A percentile compares a stretch with the other conserved stretches of the same genome.
These are phyloP conservation scores for Lophura nycthemera DNA, from an alignment of 2,113 vertebrate species.

Conservation along the genomic window DNA sequence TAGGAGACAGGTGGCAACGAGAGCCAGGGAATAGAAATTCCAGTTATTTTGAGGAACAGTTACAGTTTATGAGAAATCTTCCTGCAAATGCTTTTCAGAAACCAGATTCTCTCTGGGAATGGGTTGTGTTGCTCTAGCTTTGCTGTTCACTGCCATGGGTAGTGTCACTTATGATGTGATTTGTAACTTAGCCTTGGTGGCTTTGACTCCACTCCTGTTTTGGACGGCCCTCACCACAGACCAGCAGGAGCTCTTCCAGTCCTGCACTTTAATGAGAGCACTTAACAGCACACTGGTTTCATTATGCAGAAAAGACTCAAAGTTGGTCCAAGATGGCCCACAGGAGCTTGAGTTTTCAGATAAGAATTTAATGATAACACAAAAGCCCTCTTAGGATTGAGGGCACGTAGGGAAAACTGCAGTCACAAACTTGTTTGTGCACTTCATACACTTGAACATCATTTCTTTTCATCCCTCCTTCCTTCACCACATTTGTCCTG, in stretches of 20 bases:
- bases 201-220: background rate
- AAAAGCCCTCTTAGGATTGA: background rate
- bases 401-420: background rate
- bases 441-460: background rate
- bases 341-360: background rate
- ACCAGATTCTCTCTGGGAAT: background rate
- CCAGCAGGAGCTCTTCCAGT: background rate
- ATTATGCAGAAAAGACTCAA: background rate
- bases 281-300: background rate
- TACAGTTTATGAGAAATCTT: slow-evolving; percentile 26
- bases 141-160: background rate
- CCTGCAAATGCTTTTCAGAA: slow-evolving; percentile 2
- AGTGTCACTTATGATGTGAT: background rate
- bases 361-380: background rate
- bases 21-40: background rate
- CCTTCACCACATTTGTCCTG: background rate
- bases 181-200: background rate
- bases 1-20: background rate
- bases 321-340: background rate
- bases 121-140: background rate
- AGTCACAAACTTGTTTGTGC: background rate
- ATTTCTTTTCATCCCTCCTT: background rate
- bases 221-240: background rate
- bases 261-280: background rate
- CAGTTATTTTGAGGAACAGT: slow-evolving; percentile 13